Evolutionary conservation across 1,140 invertebrate genomes (phyloP), one percentile per base, ranked within the genome.

Genomic region (Ceratoteleas bidentatus): DNA sequence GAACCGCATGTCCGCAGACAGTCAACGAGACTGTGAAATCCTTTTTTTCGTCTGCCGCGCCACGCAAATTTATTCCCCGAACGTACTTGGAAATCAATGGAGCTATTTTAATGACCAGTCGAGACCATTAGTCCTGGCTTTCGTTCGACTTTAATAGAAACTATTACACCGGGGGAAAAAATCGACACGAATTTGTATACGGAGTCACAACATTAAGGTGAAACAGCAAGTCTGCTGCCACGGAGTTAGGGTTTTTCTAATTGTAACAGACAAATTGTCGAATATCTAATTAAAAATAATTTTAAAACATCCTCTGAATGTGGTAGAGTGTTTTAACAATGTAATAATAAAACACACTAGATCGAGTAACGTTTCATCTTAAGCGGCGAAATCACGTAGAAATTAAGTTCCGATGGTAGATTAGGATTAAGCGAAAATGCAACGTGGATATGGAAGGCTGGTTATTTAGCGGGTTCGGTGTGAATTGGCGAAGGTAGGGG

Each of bases 1-100:
- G 83, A 84, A 76, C 64, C 64, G 68, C 64, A 66, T 72, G 62
- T 76, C 68, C 56, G 74, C 75, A 84, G 83, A 82, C 83, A 82
- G 70, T 66, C 49, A 74, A 62, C 80, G 74, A 83, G 64, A 78
- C 74, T 75, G 62, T 47, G 54, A 77, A 66, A 73, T 65, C 74
- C 72, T 56, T 77, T 69, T 81, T 83, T 83, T 78, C 58, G 64
- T 83, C 69, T 78, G 33, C 79, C 74, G 77, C 69, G 80, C 69
- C 74, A 83, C 69, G 80, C 69, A 82, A 82, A 77, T 82, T 66
- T 74, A 74, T 82, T 77, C 74, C 62, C 47, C 62, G 80, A 82
- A 82, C 8, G 43, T 74, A 82, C 66, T 73, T 73, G 52, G 69
- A 82, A 82, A 77, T 82, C 80, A 75, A 81, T 74, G 70, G 52